These are phyloP conservation scores for Knipowitschia caucasica DNA, from an alignment of 2,797 vertebrate species.

Conservation along the genomic window DNA sequence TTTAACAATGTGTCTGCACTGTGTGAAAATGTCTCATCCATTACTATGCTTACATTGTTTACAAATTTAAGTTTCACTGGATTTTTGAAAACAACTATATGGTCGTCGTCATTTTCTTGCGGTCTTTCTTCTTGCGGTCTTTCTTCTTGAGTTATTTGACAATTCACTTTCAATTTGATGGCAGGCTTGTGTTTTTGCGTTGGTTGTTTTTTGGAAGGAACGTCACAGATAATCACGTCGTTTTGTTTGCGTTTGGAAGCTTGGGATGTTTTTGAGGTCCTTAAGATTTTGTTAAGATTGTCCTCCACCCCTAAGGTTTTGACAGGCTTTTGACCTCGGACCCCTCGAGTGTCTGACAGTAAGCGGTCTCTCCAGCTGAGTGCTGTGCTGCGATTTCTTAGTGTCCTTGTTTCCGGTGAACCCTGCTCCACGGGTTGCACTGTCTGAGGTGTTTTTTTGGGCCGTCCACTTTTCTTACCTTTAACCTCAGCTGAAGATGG, in stretches of 20 bases:
- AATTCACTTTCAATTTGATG: constrained; percentile 53
- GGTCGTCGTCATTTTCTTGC: constrained; percentile 74
- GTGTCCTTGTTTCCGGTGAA: constrained; percentile 69
- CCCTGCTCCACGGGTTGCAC: constrained; percentile 70
- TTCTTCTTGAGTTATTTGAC: constrained; percentile 57
- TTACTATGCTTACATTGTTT: constrained; percentile 92
- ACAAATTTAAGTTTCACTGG: constrained; percentile 86
- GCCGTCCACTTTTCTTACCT: constrained; percentile 74
- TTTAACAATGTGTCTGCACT: constrained; percentile 88
- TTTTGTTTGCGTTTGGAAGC: constrained; percentile 85
- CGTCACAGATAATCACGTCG: constrained; percentile 71
- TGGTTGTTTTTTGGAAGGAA: constrained; percentile 82
- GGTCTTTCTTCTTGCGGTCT: no score
- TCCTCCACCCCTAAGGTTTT: constrained; percentile 93
- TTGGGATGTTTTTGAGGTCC: constrained; percentile 88
- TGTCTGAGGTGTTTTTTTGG: constrained; percentile 68
- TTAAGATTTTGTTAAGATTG: constrained; percentile 90
- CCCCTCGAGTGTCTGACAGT: constrained; percentile 76
- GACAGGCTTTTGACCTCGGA: constrained; percentile 84
- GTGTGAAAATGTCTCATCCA: constrained; percentile 89
- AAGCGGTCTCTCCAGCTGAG: constrained; percentile 77
- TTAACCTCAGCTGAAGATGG: constrained; percentile 60
- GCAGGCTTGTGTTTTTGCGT: constrained; percentile 60
- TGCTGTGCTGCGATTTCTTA: constrained; percentile 66
- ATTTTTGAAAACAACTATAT: constrained; percentile 87